Evolutionary conservation across 53 echinoderm and acorn worm species (phyloP), one percentile per base, ranked within the genome.

Genomic region (Apostichopus leukothele): DNA sequence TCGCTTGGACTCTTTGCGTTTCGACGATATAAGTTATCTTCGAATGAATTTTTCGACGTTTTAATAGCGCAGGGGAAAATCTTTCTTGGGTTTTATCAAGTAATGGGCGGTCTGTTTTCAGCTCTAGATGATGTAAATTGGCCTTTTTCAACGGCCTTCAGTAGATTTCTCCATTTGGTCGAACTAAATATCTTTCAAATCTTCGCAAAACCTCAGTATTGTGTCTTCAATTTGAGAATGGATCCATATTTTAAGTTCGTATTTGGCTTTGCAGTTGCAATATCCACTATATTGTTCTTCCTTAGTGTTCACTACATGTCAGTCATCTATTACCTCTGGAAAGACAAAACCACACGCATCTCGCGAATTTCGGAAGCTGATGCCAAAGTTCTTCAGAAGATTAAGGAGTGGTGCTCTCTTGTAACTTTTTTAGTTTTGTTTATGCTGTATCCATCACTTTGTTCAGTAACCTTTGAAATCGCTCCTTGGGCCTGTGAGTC

Each of bases 41-140:
- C 23, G 23, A 81, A 55, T 21, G 59, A 54, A n/a, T 22, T 81
- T 9, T 53, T 81, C n/a, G 81, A 81, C 59, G n/a, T 18, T 59
- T 50, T 81, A 16, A 81, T 81, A 22, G 81, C 81, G 54, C 81
- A 81, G 53, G 18, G 21, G 1, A 81, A 81, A 8, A 81, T 81
- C 53, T 81, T 81, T 19, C 25, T 81, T 22, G 81, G 81, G 1
- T 81, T 81, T 54, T 81, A 59, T n/a, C 81, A 81, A 55, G 81
- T 81, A 1, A 57, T 81, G 57, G 81, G 81, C 5, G 81, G 81
- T 19, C 60, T 81, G 4, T 81, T 81, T 21, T 81, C 81, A 10
- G 81, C 81, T 1, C 51, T 81, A 59, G 55, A 81, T 53, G 81
- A 81, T 22, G 59, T 81, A 55, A 19, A 21, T 81, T 81, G 81